These are phyloP conservation scores for Sebastolobus alascanus DNA, from an alignment of 2,797 vertebrate genomes.

Conservation along the genomic window DNA sequence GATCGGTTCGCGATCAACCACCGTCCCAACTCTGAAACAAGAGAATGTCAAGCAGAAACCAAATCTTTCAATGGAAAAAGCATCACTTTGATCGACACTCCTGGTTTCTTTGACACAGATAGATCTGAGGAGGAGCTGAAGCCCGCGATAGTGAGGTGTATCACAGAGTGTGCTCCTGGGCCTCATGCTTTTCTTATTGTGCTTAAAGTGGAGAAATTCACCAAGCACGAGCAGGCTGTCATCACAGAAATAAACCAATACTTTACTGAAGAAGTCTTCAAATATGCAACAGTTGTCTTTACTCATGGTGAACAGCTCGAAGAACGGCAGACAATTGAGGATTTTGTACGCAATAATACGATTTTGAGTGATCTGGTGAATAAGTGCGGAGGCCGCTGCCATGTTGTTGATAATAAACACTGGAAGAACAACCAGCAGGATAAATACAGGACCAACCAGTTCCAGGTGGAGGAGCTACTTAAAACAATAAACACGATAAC, in stretches of 20 bases:
- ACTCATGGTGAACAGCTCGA: constrained; percentile 27
- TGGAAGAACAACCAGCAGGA: constrained; percentile 16
- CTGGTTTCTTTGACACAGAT: neutral
- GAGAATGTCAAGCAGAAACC: accelerated
- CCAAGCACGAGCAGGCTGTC: neutral
- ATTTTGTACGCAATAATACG: neutral
- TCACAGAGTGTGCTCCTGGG: constrained; percentile 45
- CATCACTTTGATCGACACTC: constrained; percentile 30
- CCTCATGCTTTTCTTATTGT: constrained; percentile 54
- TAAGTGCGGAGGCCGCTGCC: constrained; percentile 49
- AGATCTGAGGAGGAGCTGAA: accelerated
- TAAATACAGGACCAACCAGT: constrained; percentile 34
- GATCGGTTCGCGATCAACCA: accelerated
- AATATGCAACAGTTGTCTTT: constrained; percentile 22
- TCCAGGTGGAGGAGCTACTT: constrained; percentile 44
- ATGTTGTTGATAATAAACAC: constrained; percentile 39
- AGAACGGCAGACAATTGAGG: neutral
- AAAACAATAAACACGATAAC: neutral
- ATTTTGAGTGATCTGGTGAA: constrained; percentile 1
- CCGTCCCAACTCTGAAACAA: accelerated
- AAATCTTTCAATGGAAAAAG: accelerated
- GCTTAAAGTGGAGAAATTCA: constrained; percentile 36
- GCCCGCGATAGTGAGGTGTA: neutral
- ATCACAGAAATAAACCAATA: accelerated
- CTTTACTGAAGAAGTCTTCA: constrained; percentile 15